Percentiles rank a stretch among this genome's conserved stretches.
Evolutionary conservation across 2,888 invertebrate species (phyloP).

Genomic region (Masnerella sp.): DNA sequence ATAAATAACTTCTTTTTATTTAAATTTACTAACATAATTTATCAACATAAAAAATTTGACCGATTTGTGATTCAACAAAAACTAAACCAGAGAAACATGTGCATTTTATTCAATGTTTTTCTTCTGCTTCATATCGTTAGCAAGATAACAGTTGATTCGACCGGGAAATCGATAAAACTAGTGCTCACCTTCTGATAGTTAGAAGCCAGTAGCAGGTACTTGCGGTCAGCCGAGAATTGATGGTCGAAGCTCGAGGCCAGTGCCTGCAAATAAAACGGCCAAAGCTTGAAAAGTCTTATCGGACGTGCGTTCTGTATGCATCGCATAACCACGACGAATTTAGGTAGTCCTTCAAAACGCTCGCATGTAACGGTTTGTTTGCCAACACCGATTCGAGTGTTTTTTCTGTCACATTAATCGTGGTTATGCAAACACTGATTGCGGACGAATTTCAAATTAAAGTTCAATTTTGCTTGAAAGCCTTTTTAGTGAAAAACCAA

Average conservation of each 20-base stretch:
- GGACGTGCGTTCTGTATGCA: constrained; percentile 16
- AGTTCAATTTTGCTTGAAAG: no score
- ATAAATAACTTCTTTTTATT: no score
- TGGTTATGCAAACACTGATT: no score
- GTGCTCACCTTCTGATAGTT: constrained; percentile 82
- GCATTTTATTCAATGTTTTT: constrained; percentile 6
- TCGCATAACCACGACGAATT: constrained; percentile 25
- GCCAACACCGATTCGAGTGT: background rate
- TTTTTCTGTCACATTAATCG: constrained; percentile 1
- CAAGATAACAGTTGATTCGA: constrained; percentile 52
- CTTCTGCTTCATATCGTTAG: constrained; percentile 43
- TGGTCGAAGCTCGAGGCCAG: constrained; percentile 78
- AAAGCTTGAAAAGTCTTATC: constrained; percentile 53
- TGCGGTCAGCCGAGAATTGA: constrained; percentile 83
- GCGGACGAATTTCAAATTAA: no score
- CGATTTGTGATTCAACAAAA: background rate
- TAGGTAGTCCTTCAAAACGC: constrained; percentile 18
- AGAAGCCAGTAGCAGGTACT: constrained; percentile 82
- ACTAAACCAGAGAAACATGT: background rate
- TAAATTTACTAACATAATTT: no score
- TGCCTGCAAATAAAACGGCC: constrained; percentile 68
- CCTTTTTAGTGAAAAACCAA: no score
- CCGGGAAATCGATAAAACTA: constrained; percentile 47
- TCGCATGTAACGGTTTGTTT: constrained; percentile 7
- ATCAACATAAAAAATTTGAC: no score